A percentile compares a stretch with the other conserved stretches of the same genome.
phyloP scores from a whole-genome alignment of 2,888 invertebrate genomes.

The Adineta ricciae region DNA sequence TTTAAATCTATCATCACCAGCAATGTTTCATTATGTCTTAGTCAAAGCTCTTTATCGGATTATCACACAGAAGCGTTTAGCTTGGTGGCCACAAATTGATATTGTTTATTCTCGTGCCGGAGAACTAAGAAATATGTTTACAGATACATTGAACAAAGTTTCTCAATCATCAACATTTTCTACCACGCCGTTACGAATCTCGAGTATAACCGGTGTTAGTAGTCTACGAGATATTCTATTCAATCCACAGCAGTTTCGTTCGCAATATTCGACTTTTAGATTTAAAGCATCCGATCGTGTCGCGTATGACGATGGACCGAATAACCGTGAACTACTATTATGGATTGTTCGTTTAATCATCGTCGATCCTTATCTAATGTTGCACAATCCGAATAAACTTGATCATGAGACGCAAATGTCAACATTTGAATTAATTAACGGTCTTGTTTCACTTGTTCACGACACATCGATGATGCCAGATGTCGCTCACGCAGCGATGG shows the following conservation, averaged over 20 bases:
- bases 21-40: constrained; percentile 73
- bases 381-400: constrained; percentile 77
- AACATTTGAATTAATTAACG: constrained; percentile 85
- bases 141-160: constrained; percentile 85
- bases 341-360: constrained; percentile 85
- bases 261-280: neutral
- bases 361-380: constrained; percentile 85
- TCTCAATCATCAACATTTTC: constrained; percentile 80
- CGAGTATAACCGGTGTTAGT: neutral
- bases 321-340: constrained; percentile 72
- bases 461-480: constrained; percentile 75
- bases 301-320: constrained; percentile 66
- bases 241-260: neutral
- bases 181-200: constrained; percentile 51
- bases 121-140: constrained; percentile 82
- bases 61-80: constrained; percentile 61
- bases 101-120: constrained; percentile 80
- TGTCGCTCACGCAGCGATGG: constrained; percentile 93
- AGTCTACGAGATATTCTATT: constrained; percentile 52
- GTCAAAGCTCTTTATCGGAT: constrained; percentile 76
- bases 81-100: constrained; percentile 97
- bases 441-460: constrained; percentile 83
- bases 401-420: constrained; percentile 89
- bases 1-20: constrained; percentile 68
- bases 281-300: constrained; percentile 56